Percentiles rank a stretch among this genome's conserved stretches.
Evolutionary conservation across 2,113 vertebrate species (phyloP).

Genomic region (Centropus unirufus): DNA sequence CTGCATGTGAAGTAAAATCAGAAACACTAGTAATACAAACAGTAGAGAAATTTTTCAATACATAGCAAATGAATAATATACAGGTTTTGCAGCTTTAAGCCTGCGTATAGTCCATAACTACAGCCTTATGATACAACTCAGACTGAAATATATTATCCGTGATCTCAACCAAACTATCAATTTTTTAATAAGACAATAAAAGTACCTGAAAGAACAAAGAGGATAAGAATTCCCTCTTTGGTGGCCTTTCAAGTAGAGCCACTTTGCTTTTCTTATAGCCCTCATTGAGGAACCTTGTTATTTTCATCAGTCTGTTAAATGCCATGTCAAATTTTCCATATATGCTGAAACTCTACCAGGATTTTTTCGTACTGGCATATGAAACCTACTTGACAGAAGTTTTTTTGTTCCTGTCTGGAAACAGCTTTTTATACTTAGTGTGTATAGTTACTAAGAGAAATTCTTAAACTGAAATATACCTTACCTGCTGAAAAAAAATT

Average conservation of each 20-base stretch:
- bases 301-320: not conserved
- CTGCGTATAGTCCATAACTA: not conserved
- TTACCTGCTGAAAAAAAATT: not conserved
- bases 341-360: not conserved
- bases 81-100: not conserved
- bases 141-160: not conserved
- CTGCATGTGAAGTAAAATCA: not conserved
- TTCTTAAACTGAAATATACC: not conserved
- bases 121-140: not conserved
- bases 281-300: not conserved
- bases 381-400: not conserved
- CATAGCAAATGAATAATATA: not conserved
- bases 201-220: not conserved
- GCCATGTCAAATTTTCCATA: not conserved
- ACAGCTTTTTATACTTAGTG: not conserved
- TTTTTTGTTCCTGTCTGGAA: not conserved
- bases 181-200: not conserved
- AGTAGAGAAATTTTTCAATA: not conserved
- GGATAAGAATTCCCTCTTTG: not conserved
- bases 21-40: not conserved
- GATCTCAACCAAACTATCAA: not conserved
- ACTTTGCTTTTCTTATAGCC: not conserved
- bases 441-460: not conserved
- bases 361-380: not conserved
- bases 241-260: not conserved